Conservation (phyloP, 2,888 invertebrate species). For the Endomychus coccineus region DNA sequence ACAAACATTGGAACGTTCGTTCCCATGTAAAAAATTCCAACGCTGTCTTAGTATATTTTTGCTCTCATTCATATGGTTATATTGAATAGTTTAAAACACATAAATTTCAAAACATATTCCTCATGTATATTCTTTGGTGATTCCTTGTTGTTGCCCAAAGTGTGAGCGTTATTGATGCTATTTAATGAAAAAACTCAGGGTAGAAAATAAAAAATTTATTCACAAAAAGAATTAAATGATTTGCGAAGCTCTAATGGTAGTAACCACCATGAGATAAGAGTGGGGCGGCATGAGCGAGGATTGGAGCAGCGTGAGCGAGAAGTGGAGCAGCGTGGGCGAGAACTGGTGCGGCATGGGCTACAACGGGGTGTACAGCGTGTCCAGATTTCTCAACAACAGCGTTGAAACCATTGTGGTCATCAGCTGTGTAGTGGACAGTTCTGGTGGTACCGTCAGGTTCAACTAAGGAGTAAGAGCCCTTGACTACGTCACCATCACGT, state of each 20-base stretch:
- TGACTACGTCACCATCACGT: conserved; percentile 52
- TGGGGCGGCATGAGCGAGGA: conserved; percentile 2
- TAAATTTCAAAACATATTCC: too few species aligned
- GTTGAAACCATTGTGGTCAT: conserved; percentile 48
- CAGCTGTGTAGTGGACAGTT: conserved; percentile 55
- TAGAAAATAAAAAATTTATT: background rate
- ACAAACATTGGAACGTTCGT: too few species aligned
- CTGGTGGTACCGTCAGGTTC: conserved; percentile 57
- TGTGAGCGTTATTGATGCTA: too few species aligned
- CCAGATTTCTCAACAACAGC: conserved; percentile 40
- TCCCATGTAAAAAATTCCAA: too few species aligned
- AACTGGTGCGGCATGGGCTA: conserved; percentile 5
- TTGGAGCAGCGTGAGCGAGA: conserved; percentile 6
- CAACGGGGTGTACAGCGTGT: conserved; percentile 45
- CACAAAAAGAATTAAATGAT: conserved; percentile 1
- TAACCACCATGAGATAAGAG: conserved; percentile 3
- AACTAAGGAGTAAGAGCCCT: conserved; percentile 55
- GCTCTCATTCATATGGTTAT: too few species aligned
- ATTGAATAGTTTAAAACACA: too few species aligned
- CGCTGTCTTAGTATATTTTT: too few species aligned
- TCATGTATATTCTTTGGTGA: too few species aligned
- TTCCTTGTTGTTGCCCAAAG: too few species aligned
- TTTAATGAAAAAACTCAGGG: too few species aligned
- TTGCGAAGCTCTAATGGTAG: too few species aligned
- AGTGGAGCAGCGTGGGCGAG: conserved; percentile 2